Base-by-base conservation (phyloP, 2,113 vertebrate genomes). In the Pyxicephalus adspersus region DNA sequence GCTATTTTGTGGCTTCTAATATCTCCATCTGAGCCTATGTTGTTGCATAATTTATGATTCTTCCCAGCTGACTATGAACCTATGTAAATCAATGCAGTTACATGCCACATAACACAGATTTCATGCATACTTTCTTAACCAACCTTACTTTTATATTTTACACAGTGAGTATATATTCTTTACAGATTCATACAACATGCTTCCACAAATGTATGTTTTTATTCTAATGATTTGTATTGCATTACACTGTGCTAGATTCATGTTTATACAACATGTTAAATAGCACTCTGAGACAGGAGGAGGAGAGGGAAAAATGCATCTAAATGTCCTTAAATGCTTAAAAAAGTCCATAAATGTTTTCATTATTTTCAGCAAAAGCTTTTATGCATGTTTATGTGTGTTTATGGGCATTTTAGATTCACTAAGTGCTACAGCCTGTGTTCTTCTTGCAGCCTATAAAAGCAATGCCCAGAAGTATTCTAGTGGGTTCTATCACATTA, bases 81-180 rank as follows among this genome's bases (percentile, higher is more conserved):
- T 68, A 38, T 78, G 64, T 78, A 78, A 79, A 79, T 79, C 77
- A 79, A 38, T 68, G 65, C 64, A 66, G 18, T 67, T 68, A 60
- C 77, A 50, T 29, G 54, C 77, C 65, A 79, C 65, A 79, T 68
- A 79, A 58, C 77, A 58, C 15, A 19, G 54, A 79, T 79, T 79
- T 68, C 77, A 79, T 57, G 23, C 77, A 67, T 79, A 66, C 64
- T 77, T 77, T 66, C 76, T 23, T 51, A 19, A 67, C 28, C 51
- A 66, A 23, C 23, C 26, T 55, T 65, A 13, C 31, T 77, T 66
- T 31, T 26, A 20, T 29, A 18, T 29, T 34, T 16, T 29, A n/a
- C 54, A 22, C 57, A 45, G 38, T 58, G 26, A 31, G 28, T 34
- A 34, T 7, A 20, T 23, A 34, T 60, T 23, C 13, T 60, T 18